Conservation (phyloP, 2,888 invertebrate species). For the Noctua comes region DNA sequence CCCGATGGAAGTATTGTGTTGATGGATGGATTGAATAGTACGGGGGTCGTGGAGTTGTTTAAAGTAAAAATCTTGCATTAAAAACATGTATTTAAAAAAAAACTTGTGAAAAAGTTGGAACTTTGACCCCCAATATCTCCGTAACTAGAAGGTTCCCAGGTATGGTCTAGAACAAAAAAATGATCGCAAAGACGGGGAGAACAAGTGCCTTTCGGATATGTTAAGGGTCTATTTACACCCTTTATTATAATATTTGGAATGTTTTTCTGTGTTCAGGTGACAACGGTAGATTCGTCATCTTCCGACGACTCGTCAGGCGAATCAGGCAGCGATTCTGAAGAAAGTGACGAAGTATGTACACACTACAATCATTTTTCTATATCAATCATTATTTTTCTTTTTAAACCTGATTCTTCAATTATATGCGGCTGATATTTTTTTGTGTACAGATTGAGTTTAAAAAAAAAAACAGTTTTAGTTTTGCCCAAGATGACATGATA, state of each 20-base stretch:
- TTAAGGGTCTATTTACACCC: no score
- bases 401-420: neutral
- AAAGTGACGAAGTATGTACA: constrained; percentile 83
- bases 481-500: neutral
- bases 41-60: no score
- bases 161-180: no score
- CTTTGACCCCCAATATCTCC: no score
- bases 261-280: constrained; percentile 75
- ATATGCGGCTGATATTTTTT: neutral
- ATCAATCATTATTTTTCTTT: neutral
- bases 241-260: neutral
- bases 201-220: no score
- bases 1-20: no score
- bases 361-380: neutral
- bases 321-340: constrained; percentile 86
- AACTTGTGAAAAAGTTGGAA: no score
- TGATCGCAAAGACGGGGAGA: no score
- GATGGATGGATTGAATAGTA: no score
- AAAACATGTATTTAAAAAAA: no score
- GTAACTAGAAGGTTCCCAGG: no score
- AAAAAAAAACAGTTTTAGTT: neutral
- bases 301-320: constrained; percentile 86
- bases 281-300: constrained; percentile 88
- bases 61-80: no score
- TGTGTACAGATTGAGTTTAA: neutral